Conservation (phyloP, 1,140 invertebrate genomes). For the Drosophila subobscura region DNA sequence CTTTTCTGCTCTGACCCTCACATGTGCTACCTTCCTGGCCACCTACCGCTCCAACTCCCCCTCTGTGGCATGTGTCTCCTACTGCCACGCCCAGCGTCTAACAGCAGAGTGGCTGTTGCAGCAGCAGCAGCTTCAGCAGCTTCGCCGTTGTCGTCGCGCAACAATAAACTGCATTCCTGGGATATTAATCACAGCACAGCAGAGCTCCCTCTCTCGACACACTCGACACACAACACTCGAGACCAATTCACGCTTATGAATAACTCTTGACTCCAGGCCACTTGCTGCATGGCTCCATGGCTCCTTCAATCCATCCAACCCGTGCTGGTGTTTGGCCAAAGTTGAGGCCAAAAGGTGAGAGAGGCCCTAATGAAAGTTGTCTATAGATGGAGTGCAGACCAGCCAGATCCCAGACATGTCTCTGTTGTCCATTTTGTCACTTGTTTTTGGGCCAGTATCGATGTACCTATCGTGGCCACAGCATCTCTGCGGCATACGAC, state of each 20-base stretch:
- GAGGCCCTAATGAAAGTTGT: slow-evolving; percentile 37
- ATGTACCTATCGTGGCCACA: not conserved
- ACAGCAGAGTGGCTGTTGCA: not conserved
- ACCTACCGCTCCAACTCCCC: too few relatives aligned
- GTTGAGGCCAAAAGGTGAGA: slow-evolving; percentile 36
- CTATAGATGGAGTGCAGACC: too few relatives aligned
- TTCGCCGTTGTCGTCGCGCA: slow-evolving; percentile 43
- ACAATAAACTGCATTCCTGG: slow-evolving; percentile 77
- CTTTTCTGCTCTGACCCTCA: slow-evolving; percentile 18
- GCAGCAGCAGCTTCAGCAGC: slow-evolving; percentile 6
- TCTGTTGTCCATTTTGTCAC: slow-evolving; percentile 23
- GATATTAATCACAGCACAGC: slow-evolving; percentile 72
- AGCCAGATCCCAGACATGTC: not conserved
- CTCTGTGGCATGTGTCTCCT: slow-evolving; percentile 16
- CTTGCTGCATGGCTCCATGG: slow-evolving; percentile 44
- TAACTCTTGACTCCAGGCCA: slow-evolving; percentile 34
- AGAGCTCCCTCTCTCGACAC: slow-evolving; percentile 17
- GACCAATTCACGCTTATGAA: slow-evolving; percentile 41
- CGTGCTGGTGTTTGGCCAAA: slow-evolving; percentile 19
- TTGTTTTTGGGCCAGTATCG: slow-evolving; percentile 7
- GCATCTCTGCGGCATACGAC: slow-evolving; percentile 8
- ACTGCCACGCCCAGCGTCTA: slow-evolving; percentile 18
- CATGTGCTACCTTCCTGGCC: slow-evolving; percentile 28
- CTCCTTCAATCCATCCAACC: not conserved
- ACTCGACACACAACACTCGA: slow-evolving; percentile 1